These are phyloP conservation scores for Sphaerodactylus townsendi DNA, from an alignment of 2,113 vertebrate genomes.

Conservation along the genomic window DNA sequence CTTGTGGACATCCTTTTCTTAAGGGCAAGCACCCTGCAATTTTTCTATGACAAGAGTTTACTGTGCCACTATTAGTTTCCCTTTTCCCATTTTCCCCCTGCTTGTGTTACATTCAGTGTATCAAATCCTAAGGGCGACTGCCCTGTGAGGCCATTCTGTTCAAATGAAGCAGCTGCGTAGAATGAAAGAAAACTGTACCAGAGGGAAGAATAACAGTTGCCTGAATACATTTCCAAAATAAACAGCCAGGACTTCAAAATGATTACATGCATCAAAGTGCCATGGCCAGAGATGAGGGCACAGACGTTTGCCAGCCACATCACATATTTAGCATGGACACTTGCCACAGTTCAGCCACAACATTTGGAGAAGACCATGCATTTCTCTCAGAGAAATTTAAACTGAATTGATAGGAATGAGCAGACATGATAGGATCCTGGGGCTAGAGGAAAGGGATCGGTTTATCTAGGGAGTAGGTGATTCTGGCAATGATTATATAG, in stretches of 20 bases:
- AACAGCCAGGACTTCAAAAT: slow-evolving; percentile 2
- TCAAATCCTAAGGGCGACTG: background rate
- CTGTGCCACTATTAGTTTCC: slow-evolving; percentile 19
- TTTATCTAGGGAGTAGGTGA: background rate
- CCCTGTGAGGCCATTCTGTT: slow-evolving; percentile 8
- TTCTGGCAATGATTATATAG: slow-evolving; percentile 7
- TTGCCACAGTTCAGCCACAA: slow-evolving; percentile 1
- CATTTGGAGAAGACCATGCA: background rate
- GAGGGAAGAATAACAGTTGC: slow-evolving; percentile 1
- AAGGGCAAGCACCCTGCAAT: slow-evolving; percentile 10
- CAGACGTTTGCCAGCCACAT: background rate
- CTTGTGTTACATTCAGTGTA: background rate
- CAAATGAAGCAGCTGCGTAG: background rate
- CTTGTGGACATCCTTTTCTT: background rate
- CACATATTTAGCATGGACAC: background rate
- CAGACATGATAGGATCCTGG: background rate
- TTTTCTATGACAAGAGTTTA: slow-evolving; percentile 10
- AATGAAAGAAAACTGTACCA: background rate
- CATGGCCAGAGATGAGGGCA: background rate
- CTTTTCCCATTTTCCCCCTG: background rate
- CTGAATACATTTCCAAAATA: background rate
- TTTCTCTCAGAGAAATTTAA: background rate
- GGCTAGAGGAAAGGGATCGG: background rate
- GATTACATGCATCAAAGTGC: background rate
- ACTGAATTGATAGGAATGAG: background rate